A percentile compares a stretch with the other conserved stretches of the same genome.
Evolutionary conservation across 1,140 invertebrate genomes (phyloP).

Genomic region (Chironomus striatipennis): DNA sequence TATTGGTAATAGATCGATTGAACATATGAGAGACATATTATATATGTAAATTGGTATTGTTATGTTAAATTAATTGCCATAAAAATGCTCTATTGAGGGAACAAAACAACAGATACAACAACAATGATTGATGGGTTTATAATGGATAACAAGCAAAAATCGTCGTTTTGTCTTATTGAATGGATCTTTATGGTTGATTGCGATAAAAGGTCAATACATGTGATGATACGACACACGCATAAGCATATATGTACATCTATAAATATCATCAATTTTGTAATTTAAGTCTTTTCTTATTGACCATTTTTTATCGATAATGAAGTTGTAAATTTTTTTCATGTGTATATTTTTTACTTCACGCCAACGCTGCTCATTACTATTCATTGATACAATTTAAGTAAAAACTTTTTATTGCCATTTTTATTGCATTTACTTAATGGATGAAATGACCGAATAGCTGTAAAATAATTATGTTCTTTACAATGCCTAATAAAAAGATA

Average conservation of each 20-base stretch:
- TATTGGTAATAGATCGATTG: too few species aligned
- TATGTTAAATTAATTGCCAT: slow-evolving; percentile 14
- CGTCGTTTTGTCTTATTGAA: background rate
- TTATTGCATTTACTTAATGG: too few species aligned
- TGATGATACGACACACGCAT: background rate
- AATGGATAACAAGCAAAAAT: background rate
- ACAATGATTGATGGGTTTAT: slow-evolving; percentile 3
- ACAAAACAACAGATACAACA: background rate
- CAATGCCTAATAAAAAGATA: too few species aligned
- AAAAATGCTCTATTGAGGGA: background rate
- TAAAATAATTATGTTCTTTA: too few species aligned
- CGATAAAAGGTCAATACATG: slow-evolving; percentile 8
- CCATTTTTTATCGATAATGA: background rate
- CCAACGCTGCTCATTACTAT: background rate
- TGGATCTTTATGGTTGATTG: background rate
- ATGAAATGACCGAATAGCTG: too few species aligned
- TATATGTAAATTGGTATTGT: slow-evolving; percentile 9
- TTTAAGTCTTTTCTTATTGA: background rate
- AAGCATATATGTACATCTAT: background rate
- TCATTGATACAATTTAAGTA: too few species aligned
- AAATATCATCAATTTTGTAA: background rate
- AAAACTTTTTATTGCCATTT: too few species aligned
- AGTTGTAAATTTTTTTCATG: background rate
- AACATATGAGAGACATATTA: background rate
- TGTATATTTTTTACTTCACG: background rate